Conservation (phyloP, 2,113 vertebrate species). For the Stictonetta naevosa region DNA sequence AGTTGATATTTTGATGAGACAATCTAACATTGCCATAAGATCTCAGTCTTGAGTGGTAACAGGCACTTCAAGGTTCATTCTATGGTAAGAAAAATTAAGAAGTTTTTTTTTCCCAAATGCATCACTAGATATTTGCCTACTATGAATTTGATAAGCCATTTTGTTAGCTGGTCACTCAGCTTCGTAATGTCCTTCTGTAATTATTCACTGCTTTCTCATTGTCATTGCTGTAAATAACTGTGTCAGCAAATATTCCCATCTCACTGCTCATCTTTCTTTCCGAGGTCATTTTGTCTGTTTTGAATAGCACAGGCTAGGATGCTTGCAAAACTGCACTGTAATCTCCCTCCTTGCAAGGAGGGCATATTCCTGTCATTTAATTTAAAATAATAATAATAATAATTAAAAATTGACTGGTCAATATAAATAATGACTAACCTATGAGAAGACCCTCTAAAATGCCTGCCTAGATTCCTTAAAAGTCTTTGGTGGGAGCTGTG, state of each 20-base stretch:
- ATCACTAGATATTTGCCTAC: not conserved
- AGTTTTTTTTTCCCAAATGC: not conserved
- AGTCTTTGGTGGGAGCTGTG: not conserved
- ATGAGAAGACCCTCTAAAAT: not conserved
- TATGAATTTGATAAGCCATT: not conserved
- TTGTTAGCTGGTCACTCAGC: not conserved
- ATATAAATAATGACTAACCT: not conserved
- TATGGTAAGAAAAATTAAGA: not conserved
- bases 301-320: not conserved
- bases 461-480: not conserved
- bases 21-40: not conserved
- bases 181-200: not conserved
- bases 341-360: not conserved
- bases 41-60: not conserved
- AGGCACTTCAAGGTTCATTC: not conserved
- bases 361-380: accelerated
- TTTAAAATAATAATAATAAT: not conserved
- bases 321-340: not conserved
- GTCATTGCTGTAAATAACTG: not conserved
- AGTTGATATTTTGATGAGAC: not conserved
- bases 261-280: not conserved
- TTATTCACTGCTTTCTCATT: not conserved
- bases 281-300: not conserved
- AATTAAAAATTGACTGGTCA: not conserved
- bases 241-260: not conserved